A percentile compares a stretch with the other conserved stretches of the same genome.
phyloP scores from a whole-genome alignment of 2,888 invertebrate species.

The Seira musarum region DNA sequence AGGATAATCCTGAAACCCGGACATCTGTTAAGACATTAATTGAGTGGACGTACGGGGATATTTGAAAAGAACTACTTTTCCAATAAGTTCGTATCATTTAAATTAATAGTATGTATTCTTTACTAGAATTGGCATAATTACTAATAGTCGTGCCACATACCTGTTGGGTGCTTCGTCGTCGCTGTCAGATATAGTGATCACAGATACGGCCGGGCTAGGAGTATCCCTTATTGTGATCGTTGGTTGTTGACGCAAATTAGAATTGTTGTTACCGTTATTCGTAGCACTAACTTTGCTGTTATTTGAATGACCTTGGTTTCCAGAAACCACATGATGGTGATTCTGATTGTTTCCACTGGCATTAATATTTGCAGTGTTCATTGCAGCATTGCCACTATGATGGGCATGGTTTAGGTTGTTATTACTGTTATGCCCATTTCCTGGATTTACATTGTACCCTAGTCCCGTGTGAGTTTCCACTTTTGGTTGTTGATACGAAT shows the following conservation, averaged over 20 bases:
- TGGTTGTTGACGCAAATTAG: conserved; percentile 78
- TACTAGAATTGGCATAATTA: not conserved
- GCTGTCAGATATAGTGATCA: conserved; percentile 96
- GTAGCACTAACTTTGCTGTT: no score
- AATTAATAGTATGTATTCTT: conserved; percentile 14
- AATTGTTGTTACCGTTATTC: conserved; percentile 66
- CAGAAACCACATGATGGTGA: conserved; percentile 4
- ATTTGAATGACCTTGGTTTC: conserved; percentile 64
- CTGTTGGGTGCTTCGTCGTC: conserved; percentile 86
- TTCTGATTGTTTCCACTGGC: conserved; percentile 39
- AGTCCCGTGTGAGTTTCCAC: conserved; percentile 52
- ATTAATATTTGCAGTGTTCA: conserved; percentile 29
- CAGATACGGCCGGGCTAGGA: conserved; percentile 94
- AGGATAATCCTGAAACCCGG: no score
- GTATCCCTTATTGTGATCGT: conserved; percentile 97
- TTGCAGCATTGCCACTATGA: conserved; percentile 39
- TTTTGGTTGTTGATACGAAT: conserved; percentile 61
- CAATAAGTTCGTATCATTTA: not conserved
- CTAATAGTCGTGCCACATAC: conserved; percentile 57
- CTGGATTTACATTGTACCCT: conserved; percentile 47
- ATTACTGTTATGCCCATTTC: conserved; percentile 22
- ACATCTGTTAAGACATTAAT: no score
- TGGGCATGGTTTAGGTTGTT: conserved; percentile 33
- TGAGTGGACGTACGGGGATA: not conserved
- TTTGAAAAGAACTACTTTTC: not conserved